Evolutionary conservation across 2,113 vertebrate species (phyloP), one percentile per base, ranked within the genome.

Genomic region (Scomber colias): DNA sequence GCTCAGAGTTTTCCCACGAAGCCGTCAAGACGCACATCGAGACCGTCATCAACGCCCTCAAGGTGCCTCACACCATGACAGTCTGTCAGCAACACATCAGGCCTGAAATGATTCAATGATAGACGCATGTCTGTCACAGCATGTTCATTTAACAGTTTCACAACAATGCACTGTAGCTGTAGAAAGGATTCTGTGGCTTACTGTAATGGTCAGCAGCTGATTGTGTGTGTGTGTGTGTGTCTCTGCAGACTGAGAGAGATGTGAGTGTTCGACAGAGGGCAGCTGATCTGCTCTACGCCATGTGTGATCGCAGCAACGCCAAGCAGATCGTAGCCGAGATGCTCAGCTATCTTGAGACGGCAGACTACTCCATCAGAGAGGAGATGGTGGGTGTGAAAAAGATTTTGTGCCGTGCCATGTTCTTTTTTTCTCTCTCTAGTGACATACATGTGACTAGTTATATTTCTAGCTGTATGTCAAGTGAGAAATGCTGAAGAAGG

Each of bases 281-380:
- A 0, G 97, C 97, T 0, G 97, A 98, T 74, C 95, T 98, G 69
- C 95, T 98, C 3, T 98, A 98, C 0, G 97, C 97, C 90, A 98
- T 98, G 97, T 98, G 97, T 5, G 97, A 98, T 84, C 96, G 97
- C 51, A 97, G 96, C 88, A 98, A 98, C 0, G 96, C 97, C 70
- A 97, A 97, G 90, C 97, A 98, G 92, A 98, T 98, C 0, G 97
- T 97, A 15, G 97, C 97, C 0, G 97, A 98, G 92, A 98, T 98
- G 97, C 92, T 98, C 54, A 96, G 97, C 89, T 98, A 98, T 91
- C 92, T 98, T 60, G 97, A 98, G 89, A 98, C 96, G 0, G 97
- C 97, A 0, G 97, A 98, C 87, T 98, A 98, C 12, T 97, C 97
- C 71, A 98, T 98, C 92, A 95, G 97, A 0, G 97, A 98, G 75